These are phyloP conservation scores for Chaenodraco wilsoni DNA, from an alignment of 2,797 vertebrate species.

Conservation along the genomic window DNA sequence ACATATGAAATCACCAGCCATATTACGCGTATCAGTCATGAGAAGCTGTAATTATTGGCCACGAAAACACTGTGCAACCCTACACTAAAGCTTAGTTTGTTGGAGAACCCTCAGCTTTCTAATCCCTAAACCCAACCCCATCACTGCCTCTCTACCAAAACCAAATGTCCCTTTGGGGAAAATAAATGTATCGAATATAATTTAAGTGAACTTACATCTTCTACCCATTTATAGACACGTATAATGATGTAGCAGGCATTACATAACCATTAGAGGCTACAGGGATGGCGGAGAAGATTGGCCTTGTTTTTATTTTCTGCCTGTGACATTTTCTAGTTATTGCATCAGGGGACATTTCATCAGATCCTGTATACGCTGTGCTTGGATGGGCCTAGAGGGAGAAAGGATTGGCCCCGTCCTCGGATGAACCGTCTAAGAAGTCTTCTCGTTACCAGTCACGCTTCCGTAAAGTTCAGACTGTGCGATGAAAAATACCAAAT, in stretches of 20 bases:
- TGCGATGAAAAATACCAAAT: not conserved
- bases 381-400: constrained; percentile 35
- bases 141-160: constrained; percentile 20
- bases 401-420: constrained; percentile 43
- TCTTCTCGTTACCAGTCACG: constrained; percentile 63
- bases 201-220: constrained; percentile 38
- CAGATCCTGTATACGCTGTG: constrained; percentile 44
- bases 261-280: constrained; percentile 26
- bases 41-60: too few relatives aligned
- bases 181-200: constrained; percentile 35
- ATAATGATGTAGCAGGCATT: constrained; percentile 18
- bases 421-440: constrained; percentile 52
- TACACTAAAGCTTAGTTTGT: not conserved
- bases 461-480: constrained; percentile 54
- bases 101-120: not conserved
- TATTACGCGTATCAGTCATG: too few relatives aligned
- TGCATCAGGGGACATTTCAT: constrained; percentile 35
- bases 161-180: constrained; percentile 29
- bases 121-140: constrained; percentile 5
- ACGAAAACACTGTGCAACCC: too few relatives aligned
- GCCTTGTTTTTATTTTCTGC: constrained; percentile 40
- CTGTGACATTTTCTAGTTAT: constrained; percentile 36
- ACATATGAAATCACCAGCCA: too few relatives aligned
- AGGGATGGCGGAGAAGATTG: constrained; percentile 17
- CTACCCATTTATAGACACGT: constrained; percentile 16